A percentile compares a stretch with the other conserved stretches of the same genome.
Conservation (phyloP, 2,797 vertebrate species). For the Sebastes steindachneri region DNA sequence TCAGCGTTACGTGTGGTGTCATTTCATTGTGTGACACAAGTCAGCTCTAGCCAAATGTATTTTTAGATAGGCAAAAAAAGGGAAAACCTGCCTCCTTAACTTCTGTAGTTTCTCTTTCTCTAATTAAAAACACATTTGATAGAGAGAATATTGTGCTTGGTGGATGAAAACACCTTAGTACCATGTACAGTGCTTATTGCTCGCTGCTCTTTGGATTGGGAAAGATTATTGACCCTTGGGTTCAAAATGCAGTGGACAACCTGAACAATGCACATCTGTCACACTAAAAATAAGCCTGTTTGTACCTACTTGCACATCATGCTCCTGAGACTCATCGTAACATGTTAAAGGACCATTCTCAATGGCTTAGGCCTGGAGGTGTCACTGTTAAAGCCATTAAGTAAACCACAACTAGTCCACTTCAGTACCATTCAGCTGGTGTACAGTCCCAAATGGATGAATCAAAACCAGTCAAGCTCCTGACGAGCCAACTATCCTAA, state of each 20-base stretch:
- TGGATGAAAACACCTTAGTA: neutral
- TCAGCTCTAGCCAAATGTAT: neutral
- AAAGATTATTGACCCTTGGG: neutral
- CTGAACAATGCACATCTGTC: neutral
- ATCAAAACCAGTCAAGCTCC: neutral
- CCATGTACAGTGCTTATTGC: neutral
- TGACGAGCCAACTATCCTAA: neutral
- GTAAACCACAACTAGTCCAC: constrained; percentile 28
- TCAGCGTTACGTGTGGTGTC: neutral
- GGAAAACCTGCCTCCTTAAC: neutral
- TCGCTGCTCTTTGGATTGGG: neutral
- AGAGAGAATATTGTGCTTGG: neutral
- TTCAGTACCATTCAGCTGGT: constrained; percentile 2
- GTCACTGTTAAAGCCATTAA: constrained; percentile 30
- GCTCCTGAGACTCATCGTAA: neutral
- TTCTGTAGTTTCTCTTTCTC: neutral
- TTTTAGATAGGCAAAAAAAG: neutral
- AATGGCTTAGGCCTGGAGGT: constrained; percentile 1
- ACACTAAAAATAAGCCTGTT: neutral
- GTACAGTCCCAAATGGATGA: neutral
- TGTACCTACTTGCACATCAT: neutral
- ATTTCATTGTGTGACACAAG: neutral
- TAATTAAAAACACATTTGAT: neutral
- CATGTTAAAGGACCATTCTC: neutral
- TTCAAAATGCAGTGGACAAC: neutral